Conservation (phyloP, 2,888 invertebrate species). For the Sabatieria punctata region DNA sequence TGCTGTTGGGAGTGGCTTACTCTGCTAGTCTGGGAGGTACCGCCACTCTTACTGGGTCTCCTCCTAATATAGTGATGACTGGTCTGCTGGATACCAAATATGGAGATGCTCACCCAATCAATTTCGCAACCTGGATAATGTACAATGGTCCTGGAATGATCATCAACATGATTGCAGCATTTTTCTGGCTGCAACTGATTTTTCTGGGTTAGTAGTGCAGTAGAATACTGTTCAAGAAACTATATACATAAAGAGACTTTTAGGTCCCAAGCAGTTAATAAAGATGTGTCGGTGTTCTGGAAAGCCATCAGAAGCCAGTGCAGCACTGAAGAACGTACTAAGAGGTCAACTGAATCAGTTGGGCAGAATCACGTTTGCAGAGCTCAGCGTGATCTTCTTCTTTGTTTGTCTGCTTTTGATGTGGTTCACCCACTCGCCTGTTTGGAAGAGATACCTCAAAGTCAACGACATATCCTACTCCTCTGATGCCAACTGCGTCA, state of each 20-base stretch:
- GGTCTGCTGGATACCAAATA: conserved; percentile 1
- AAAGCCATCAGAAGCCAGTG: too few relatives aligned
- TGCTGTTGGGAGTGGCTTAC: conserved; percentile 9
- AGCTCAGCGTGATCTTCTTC: background rate
- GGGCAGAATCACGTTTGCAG: background rate
- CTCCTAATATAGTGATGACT: conserved; percentile 7
- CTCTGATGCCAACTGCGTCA: too few relatives aligned
- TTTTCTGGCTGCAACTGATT: conserved; percentile 52
- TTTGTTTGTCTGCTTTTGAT: background rate
- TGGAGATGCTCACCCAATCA: background rate
- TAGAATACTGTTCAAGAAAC: conserved; percentile 5
- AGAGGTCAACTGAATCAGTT: background rate
- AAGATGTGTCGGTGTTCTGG: too few relatives aligned
- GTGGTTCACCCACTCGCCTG: too few relatives aligned
- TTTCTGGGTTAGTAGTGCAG: conserved; percentile 11
- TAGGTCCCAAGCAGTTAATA: too few relatives aligned
- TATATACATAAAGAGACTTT: too few relatives aligned
- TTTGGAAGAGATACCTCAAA: too few relatives aligned
- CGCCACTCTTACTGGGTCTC: conserved; percentile 10
- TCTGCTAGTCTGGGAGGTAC: conserved; percentile 10
- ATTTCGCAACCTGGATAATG: conserved; percentile 49
- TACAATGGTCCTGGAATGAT: conserved; percentile 69
- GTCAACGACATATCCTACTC: too few relatives aligned
- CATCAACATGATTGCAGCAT: conserved; percentile 54
- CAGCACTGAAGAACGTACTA: background rate